A percentile compares a stretch with the other conserved stretches of the same genome.
These are phyloP conservation scores for Dolichomitus sp. DNA, from an alignment of 2,888 invertebrate species.

Conservation along the genomic window DNA sequence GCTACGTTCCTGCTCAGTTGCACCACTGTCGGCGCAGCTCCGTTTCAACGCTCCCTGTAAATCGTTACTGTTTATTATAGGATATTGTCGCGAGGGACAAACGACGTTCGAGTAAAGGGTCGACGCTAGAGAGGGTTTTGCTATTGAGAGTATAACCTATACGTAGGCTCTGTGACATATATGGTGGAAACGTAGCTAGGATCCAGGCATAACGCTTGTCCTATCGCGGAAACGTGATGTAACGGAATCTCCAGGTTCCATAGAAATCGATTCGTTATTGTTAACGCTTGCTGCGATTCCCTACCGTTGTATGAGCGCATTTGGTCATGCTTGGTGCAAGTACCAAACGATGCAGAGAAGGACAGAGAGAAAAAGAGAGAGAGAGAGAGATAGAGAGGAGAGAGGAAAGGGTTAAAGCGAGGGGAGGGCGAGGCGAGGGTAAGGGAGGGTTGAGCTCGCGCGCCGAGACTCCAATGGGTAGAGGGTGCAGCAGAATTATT, in stretches of 20 bases:
- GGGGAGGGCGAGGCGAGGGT: background rate
- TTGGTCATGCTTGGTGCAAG: slow-evolving; percentile 7
- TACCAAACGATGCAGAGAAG: slow-evolving; percentile 4
- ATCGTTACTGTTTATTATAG: slow-evolving; percentile 61
- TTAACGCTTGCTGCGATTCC: slow-evolving; percentile 26
- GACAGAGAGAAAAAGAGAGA: background rate
- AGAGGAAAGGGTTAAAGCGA: too few species aligned
- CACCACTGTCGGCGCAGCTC: slow-evolving; percentile 3
- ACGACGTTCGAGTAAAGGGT: slow-evolving; percentile 35
- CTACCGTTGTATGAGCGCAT: background rate
- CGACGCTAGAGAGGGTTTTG: background rate
- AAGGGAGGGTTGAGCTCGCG: background rate
- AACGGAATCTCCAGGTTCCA: slow-evolving; percentile 54
- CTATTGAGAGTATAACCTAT: slow-evolving; percentile 31
- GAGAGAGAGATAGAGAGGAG: background rate
- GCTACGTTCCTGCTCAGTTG: slow-evolving; percentile 4
- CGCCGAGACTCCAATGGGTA: background rate
- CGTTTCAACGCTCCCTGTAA: slow-evolving; percentile 30
- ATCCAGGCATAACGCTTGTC: background rate
- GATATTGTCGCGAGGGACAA: slow-evolving; percentile 56
- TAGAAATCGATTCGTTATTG: slow-evolving; percentile 64
- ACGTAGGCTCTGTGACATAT: background rate
- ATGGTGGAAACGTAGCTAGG: background rate
- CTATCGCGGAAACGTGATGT: slow-evolving; percentile 40
- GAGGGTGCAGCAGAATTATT: slow-evolving; percentile 47